Conservation (phyloP, 2,888 invertebrate species). For the Trachelus iudaicus region DNA sequence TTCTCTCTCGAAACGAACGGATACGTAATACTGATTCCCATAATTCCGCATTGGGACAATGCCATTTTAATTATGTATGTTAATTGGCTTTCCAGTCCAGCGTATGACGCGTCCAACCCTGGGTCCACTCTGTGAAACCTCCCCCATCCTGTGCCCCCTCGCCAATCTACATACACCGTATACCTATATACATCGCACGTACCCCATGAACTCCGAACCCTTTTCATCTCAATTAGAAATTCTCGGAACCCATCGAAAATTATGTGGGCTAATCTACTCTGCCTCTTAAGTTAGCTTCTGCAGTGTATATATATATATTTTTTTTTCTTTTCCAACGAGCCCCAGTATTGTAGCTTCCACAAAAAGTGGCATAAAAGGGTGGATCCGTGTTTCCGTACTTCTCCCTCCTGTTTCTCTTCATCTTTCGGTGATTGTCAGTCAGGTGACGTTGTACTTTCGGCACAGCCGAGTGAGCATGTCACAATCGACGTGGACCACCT, state of each 20-base stretch:
- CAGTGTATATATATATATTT: neutral
- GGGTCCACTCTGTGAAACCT: neutral
- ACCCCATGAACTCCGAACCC: neutral
- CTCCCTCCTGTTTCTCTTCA: constrained; percentile 24
- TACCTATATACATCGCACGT: neutral
- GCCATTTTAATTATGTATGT: constrained; percentile 61
- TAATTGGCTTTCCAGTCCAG: constrained; percentile 55
- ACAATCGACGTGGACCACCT: constrained; percentile 58
- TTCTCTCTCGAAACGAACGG: neutral
- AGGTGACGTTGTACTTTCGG: constrained; percentile 50
- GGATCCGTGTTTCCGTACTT: constrained; percentile 21
- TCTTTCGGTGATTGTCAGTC: constrained; percentile 31
- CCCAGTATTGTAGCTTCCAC: neutral
- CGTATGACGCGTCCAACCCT: neutral
- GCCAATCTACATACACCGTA: neutral
- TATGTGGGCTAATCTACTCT: neutral
- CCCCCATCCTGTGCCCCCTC: neutral
- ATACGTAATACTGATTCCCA: neutral
- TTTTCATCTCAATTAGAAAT: neutral
- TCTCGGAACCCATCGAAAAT: neutral
- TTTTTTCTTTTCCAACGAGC: neutral
- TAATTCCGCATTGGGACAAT: constrained; percentile 40
- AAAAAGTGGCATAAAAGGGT: constrained; percentile 31
- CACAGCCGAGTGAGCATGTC: constrained; percentile 62
- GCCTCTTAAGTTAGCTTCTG: neutral